Conservation (phyloP, 2,797 vertebrate genomes). For the Meda fulgida region DNA sequence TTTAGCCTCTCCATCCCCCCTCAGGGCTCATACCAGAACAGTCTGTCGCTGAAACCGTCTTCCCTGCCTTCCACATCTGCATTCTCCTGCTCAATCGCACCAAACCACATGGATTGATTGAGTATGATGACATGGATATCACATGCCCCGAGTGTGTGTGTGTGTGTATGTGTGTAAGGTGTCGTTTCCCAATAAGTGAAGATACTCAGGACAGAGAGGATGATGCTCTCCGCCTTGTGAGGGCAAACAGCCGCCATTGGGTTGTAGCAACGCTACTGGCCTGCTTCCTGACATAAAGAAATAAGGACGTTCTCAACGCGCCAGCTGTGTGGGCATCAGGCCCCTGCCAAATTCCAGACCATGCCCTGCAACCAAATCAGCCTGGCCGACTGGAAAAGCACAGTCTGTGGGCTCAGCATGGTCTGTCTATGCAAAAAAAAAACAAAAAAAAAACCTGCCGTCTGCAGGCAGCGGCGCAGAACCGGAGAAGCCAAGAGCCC, state of each 20-base stretch:
- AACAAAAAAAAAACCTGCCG: conserved; percentile 20
- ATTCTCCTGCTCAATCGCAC: conserved; percentile 46
- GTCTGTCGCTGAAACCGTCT: conserved; percentile 50
- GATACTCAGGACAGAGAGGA: conserved; percentile 44
- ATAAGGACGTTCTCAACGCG: conserved; percentile 58
- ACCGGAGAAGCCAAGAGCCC: conserved; percentile 54
- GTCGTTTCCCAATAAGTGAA: conserved; percentile 29
- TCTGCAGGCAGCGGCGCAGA: conserved; percentile 60
- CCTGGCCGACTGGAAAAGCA: conserved; percentile 80
- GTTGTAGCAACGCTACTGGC: conserved; percentile 40
- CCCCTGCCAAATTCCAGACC: conserved; percentile 59
- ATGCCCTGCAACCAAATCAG: conserved; percentile 80
- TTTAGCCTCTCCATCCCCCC: conserved; percentile 76
- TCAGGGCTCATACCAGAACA: conserved; percentile 41
- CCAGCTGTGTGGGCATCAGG: conserved; percentile 68
- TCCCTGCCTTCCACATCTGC: conserved; percentile 44
- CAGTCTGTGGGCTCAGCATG: conserved; percentile 73
- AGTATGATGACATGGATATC: conserved; percentile 42
- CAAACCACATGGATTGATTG: conserved; percentile 46
- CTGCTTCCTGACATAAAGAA: conserved; percentile 56
- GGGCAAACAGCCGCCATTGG: conserved; percentile 39
- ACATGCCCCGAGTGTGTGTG: conserved; percentile 23
- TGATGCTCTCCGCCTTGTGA: conserved; percentile 22
- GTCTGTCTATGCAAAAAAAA: conserved; percentile 60
- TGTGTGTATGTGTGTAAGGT: neutral